Evolutionary conservation across 1,140 invertebrate genomes (phyloP).

Genomic region (Eubasilissa regina): DNA sequence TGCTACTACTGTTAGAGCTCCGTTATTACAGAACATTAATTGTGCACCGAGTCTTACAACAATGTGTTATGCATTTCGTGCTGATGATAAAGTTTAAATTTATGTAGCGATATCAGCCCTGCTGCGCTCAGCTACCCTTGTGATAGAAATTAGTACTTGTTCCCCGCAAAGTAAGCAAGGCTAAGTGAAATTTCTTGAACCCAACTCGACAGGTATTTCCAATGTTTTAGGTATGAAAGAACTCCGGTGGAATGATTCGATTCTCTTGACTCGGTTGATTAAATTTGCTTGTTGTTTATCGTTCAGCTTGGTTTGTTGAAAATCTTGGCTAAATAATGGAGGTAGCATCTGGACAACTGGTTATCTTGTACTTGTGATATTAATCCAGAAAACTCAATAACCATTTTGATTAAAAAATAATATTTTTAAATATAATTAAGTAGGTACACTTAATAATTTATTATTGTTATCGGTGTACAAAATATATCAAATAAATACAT

Average conservation of each 20-base stretch:
- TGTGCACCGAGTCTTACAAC: background rate
- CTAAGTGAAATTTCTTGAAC: too few relatives aligned
- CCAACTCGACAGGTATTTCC: too few relatives aligned
- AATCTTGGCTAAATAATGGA: background rate
- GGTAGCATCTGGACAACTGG: conserved; percentile 8
- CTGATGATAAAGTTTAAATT: conserved; percentile 21
- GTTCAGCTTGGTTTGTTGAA: background rate
- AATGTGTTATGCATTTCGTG: conserved; percentile 8
- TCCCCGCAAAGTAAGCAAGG: background rate
- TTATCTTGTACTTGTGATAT: background rate
- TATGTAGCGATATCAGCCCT: background rate
- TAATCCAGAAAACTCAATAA: conserved; percentile 3
- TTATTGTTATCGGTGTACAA: too few relatives aligned
- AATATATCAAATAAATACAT: too few relatives aligned
- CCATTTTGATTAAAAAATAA: background rate
- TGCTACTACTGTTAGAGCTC: background rate
- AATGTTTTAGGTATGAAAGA: too few relatives aligned
- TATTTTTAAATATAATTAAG: background rate
- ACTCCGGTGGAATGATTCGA: background rate
- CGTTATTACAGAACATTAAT: background rate
- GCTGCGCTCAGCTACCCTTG: background rate
- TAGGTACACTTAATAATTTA: background rate
- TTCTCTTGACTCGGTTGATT: background rate
- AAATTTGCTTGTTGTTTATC: background rate
- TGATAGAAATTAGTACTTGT: background rate